Conservation (phyloP, 92 coral and sea anemone species). For the Paragorgia papillata region DNA sequence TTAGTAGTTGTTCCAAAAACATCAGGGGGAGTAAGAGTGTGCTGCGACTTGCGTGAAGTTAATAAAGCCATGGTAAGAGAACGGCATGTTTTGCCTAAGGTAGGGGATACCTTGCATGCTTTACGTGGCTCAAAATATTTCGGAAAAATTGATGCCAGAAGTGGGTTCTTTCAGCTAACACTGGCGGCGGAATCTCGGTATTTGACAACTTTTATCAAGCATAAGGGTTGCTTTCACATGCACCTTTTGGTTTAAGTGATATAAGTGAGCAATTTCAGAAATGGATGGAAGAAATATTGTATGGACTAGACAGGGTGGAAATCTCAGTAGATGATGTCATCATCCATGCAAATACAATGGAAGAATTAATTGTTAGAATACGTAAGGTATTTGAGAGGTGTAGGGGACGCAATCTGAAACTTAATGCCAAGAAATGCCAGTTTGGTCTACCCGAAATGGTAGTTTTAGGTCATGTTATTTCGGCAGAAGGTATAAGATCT, state of each 20-base stretch:
- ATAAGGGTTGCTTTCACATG: constrained; percentile 34
- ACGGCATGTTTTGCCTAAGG: constrained; percentile 56
- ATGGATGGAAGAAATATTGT: constrained; percentile 53
- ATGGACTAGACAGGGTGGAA: constrained; percentile 32
- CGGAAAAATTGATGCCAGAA: constrained; percentile 30
- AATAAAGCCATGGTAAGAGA: constrained; percentile 57
- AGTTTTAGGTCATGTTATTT: constrained; percentile 55
- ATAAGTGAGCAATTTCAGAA: constrained; percentile 55
- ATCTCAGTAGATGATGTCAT: constrained; percentile 53
- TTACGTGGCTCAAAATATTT: constrained; percentile 36
- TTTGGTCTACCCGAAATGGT: constrained; percentile 37
- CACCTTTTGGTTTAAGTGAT: constrained; percentile 57
- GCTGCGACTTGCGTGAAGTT: constrained; percentile 51
- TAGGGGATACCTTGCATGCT: constrained; percentile 52
- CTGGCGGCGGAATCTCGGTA: constrained; percentile 44
- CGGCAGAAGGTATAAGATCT: constrained; percentile 49
- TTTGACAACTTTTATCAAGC: constrained; percentile 46
- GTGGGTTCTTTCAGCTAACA: constrained; percentile 29
- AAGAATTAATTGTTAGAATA: constrained; percentile 31
- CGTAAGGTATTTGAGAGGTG: constrained; percentile 33
- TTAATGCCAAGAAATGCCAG: constrained; percentile 40
- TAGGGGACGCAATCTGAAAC: constrained; percentile 24
- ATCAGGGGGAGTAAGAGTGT: constrained; percentile 45
- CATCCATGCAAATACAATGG: constrained; percentile 45
- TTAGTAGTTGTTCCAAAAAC: constrained; percentile 46